phyloP scores from a whole-genome alignment of 2,113 vertebrate genomes.

The Anhinga rufa region DNA sequence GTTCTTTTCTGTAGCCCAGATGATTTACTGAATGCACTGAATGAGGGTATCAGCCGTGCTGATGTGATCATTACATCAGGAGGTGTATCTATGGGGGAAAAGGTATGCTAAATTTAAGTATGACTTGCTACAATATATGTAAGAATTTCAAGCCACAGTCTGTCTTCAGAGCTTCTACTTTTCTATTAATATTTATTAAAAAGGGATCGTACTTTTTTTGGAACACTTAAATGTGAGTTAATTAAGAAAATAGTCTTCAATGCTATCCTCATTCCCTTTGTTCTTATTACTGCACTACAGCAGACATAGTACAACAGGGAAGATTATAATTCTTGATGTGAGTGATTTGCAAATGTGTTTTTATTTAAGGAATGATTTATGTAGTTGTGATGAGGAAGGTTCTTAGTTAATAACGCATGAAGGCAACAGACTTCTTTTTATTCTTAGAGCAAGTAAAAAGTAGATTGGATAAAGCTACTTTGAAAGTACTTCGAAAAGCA shows the following conservation, averaged over 20 bases:
- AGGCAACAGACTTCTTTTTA: neutral
- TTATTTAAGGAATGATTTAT: neutral
- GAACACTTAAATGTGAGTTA: neutral
- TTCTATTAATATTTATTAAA: neutral
- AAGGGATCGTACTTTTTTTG: neutral
- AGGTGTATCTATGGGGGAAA: constrained; percentile 98
- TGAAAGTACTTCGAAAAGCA: neutral
- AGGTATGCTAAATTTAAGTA: constrained; percentile 77
- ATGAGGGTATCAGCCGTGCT: constrained; percentile 98
- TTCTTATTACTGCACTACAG: neutral
- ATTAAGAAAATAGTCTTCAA: neutral
- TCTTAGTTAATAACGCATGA: neutral
- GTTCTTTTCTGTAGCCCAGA: constrained; percentile 85
- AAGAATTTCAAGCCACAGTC: neutral
- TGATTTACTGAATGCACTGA: constrained; percentile 98
- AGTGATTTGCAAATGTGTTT: neutral
- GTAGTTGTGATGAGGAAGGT: neutral
- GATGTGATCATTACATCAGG: constrained; percentile 99
- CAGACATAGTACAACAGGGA: neutral
- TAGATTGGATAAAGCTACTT: neutral
- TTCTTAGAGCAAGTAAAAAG: neutral
- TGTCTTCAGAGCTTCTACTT: neutral
- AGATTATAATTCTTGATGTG: neutral
- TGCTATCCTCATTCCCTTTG: neutral
- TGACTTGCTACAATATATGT: neutral